Base-by-base conservation (phyloP, 2,797 vertebrate genomes). In the Enteromius fasciolatus region DNA sequence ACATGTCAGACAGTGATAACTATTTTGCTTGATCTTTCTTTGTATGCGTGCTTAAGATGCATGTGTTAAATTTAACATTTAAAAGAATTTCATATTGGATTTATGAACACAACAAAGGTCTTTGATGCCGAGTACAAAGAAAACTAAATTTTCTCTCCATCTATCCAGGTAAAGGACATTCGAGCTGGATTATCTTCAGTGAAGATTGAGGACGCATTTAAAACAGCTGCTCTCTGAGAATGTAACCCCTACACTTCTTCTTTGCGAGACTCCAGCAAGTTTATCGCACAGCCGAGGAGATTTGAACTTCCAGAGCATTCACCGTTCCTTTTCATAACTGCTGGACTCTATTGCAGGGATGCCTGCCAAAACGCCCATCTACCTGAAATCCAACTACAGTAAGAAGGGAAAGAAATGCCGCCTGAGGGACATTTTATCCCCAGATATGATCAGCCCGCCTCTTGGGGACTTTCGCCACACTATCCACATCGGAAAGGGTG, bases 381-480 rank as follows among this genome's bases (percentile, higher is more conserved):
- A 99, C 89, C 94, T 99, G 87, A 99, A 99, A 92, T 96, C 97
- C 18, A 95, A 89, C 92, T 97, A 95, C 85, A 96, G 87, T 86
- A 99, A 98, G 90, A 98, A 97, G 89, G 98, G 98, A 31, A 99
- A 98, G 89, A 99, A 99, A 91, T 97, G 96, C 89, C 97, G 97
- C 85, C 92, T 99, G 85, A 95, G 98, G 87, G 98, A 99, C 89
- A 97, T 99, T 76, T 90, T 99, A 90, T 99, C 98, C 84, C 97
- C 98, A 0, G 98, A 99, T 88, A 98, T 99, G 97, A 99, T 99
- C 85, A 99, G 98, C 80, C 98, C 98, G 3, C 98, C 98, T 0
- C 95, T 99, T 0, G 98, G 98, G 66, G 98, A 99, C 92, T 99
- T 99, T 87, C 97, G 98, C 39, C 98, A 99, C 90, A 99, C 98